These are phyloP conservation scores for Steatocranus sp. DNA, from an alignment of 2,797 vertebrate genomes.

Conservation along the genomic window DNA sequence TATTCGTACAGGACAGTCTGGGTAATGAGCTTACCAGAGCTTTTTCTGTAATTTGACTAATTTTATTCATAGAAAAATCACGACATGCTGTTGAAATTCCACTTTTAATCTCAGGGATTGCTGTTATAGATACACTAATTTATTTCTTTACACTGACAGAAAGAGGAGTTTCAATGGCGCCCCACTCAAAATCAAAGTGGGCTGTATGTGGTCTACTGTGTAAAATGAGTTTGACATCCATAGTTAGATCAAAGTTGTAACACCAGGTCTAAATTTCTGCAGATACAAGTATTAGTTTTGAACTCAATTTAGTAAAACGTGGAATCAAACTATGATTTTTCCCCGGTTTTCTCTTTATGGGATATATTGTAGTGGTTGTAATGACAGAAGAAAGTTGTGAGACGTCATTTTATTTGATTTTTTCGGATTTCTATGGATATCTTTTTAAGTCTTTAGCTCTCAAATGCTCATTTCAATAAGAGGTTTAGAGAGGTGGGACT, in stretches of 20 bases:
- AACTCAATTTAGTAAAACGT: not conserved
- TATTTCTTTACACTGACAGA: not conserved
- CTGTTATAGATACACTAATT: rapidly evolving
- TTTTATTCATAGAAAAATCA: not conserved
- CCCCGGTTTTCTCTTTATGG: rapidly evolving
- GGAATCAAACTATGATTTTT: not conserved
- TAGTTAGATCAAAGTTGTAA: not conserved
- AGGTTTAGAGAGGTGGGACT: not conserved
- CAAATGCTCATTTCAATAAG: rapidly evolving
- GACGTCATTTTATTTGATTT: not conserved
- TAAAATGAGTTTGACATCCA: not conserved
- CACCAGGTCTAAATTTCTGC: not conserved
- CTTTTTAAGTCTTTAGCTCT: not conserved
- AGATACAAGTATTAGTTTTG: not conserved
- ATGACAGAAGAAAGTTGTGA: not conserved
- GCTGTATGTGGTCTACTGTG: not conserved
- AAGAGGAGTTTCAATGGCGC: rapidly evolving
- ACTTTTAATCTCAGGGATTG: not conserved
- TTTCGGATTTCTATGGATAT: rapidly evolving
- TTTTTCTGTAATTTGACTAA: not conserved
- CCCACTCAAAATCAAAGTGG: not conserved
- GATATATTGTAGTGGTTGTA: not conserved
- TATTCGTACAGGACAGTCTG: not conserved
- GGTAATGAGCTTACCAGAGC: rapidly evolving
- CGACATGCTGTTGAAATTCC: rapidly evolving